phyloP scores from a whole-genome alignment of 2,113 vertebrate species.

The Carettochelys insculpta region DNA sequence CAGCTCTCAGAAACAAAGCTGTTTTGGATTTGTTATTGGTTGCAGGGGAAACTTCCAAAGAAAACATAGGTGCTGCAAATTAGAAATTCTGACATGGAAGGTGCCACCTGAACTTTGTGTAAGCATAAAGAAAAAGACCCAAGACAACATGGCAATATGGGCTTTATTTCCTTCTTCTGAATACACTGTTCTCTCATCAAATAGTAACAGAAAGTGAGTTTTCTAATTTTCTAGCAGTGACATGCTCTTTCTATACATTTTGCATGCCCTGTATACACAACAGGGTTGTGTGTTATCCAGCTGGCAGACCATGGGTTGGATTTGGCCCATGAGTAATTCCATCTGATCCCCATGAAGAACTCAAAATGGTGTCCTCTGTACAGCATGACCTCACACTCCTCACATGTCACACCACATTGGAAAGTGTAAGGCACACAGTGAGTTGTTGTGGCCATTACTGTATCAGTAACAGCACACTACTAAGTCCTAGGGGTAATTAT shows the following conservation, averaged over 20 bases:
- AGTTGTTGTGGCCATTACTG: background rate
- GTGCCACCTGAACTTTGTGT: background rate
- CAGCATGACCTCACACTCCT: background rate
- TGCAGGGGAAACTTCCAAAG: background rate
- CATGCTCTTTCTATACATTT: background rate
- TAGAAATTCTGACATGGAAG: background rate
- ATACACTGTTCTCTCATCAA: background rate
- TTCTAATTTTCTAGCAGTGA: background rate
- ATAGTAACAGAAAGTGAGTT: background rate
- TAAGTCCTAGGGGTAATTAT: background rate
- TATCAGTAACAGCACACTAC: background rate
- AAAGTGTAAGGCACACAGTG: background rate
- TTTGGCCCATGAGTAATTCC: background rate
- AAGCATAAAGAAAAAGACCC: background rate
- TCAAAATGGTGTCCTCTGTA: background rate
- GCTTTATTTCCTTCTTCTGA: background rate
- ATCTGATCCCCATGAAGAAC: background rate
- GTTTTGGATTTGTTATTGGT: background rate
- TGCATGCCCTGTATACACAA: background rate
- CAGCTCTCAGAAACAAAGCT: background rate
- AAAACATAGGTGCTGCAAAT: background rate
- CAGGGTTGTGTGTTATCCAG: background rate
- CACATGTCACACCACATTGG: background rate
- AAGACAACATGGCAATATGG: background rate
- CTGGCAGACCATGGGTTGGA: background rate